A percentile compares a stretch with the other conserved stretches of the same genome.
These are phyloP conservation scores for Blastomussa wellsi DNA, from an alignment of 92 coral and sea anemone genomes.

Conservation along the genomic window DNA sequence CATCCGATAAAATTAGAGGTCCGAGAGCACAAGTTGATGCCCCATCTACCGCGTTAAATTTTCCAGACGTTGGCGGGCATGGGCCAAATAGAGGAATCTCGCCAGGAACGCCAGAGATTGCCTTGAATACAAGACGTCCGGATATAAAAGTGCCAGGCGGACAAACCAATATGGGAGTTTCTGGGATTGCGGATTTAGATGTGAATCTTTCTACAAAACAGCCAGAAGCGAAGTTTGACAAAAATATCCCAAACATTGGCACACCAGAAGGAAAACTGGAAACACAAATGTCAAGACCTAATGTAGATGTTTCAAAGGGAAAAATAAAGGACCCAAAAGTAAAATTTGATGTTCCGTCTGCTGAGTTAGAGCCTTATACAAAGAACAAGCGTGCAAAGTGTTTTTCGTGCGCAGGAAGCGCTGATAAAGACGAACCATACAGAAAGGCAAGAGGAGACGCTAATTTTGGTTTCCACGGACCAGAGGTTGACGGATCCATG, in stretches of 20 bases:
- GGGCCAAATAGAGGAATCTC: slow-evolving; percentile 3
- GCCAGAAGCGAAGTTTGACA: background rate
- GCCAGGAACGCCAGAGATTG: background rate
- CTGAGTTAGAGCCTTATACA: background rate
- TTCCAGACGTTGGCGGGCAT: slow-evolving; percentile 5
- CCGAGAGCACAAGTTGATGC: background rate
- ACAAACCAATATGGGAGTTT: slow-evolving; percentile 15
- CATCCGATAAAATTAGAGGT: slow-evolving; percentile 19
- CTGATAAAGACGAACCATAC: slow-evolving; percentile 31
- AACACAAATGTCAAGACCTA: slow-evolving; percentile 1
- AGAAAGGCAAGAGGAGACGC: slow-evolving; percentile 10
- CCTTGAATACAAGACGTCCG: background rate
- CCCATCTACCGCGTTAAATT: background rate
- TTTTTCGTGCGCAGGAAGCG: slow-evolving; percentile 25
- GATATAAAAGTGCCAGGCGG: slow-evolving; percentile 23
- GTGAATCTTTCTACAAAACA: background rate
- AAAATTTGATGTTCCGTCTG: background rate
- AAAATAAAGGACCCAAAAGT: background rate
- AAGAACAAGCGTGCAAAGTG: slow-evolving; percentile 32
- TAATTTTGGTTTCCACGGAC: background rate
- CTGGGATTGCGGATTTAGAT: slow-evolving; percentile 23
- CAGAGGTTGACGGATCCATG: slow-evolving; percentile 11
- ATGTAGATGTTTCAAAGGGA: slow-evolving; percentile 1
- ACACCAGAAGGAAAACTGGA: background rate
- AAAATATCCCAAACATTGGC: background rate